phyloP scores from a whole-genome alignment of 2,113 vertebrate genomes.

The Coptodon bakossiorum region DNA sequence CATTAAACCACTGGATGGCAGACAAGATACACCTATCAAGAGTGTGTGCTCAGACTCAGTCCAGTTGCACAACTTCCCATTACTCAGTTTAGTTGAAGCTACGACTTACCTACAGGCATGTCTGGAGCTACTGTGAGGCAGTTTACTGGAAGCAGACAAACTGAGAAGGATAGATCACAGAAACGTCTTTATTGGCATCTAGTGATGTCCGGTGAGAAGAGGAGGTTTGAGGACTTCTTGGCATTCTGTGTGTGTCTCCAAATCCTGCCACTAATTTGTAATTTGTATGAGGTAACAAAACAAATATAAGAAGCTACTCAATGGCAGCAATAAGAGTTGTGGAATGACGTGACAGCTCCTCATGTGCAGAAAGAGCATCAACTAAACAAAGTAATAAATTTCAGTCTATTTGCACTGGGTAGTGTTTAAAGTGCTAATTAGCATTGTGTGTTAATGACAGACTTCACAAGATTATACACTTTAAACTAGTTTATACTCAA shows the following conservation, averaged over 20 bases:
- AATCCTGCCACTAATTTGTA: background rate
- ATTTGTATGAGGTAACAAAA: background rate
- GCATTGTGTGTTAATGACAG: background rate
- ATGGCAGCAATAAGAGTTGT: background rate
- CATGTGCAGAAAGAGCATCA: background rate
- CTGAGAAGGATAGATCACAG: background rate
- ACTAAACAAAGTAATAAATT: background rate
- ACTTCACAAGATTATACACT: background rate
- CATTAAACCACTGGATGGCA: conserved; percentile 36
- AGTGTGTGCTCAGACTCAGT: background rate
- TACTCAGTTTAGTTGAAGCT: background rate
- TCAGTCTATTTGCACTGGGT: background rate
- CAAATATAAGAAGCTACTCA: background rate
- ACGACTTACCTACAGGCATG: background rate
- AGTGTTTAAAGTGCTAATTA: background rate
- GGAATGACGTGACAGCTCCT: background rate
- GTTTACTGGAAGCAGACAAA: background rate
- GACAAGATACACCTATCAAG: background rate
- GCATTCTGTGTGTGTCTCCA: background rate
- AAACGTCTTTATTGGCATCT: background rate
- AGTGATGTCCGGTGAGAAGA: background rate
- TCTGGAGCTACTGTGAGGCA: background rate
- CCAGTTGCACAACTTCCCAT: background rate
- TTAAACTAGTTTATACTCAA: background rate
- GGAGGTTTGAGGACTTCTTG: background rate